Evolutionary conservation across 1,140 invertebrate species (phyloP), one percentile per base, ranked within the genome.

Genomic region (Macrotrachela quadricornifera): DNA sequence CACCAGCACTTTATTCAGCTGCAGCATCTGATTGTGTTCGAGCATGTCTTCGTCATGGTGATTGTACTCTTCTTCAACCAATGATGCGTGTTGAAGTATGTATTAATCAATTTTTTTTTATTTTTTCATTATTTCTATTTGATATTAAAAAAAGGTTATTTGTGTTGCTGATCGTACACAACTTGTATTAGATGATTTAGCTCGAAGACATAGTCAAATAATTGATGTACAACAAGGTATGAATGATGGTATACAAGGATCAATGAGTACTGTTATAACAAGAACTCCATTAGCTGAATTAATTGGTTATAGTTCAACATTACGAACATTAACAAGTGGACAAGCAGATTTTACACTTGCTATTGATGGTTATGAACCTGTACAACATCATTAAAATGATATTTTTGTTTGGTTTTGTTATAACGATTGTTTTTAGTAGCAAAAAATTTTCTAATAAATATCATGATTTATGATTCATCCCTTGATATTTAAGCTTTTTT

Each of bases 251-350:
- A 2, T 30, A 30, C 75, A 52, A 60, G 72, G 57, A 63, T 71
- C 59, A 75, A 75, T 64, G 77, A 80, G 71, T 50, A 55, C 62
- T 42, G 70, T 85, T n/a, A 63, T 74, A 21, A 78, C 78, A n/a
- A 61, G 75, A 9, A 76, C 78, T 4, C 88, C 88, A 0, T 69
- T 95, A 39, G 76, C 83, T 0, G 84, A 92, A 65, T 72, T 94
- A 15, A 63, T 82, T 45, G 84, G 83, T 13, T 95, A 91, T 70
- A 81, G 86, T 0, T 81, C 80, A 37, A 68, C 71, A 16, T 64
- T 96, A 21, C 74, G 90, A 57, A 83, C 79, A 0, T 69, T 86
- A 1, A 81, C 82, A 3, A 92, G 87, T 0, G 90, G 90, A 0
- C 80, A 77, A 38, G 83, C 81, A 17, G 75, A 76, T 40, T 87